Evolutionary conservation across 2,113 vertebrate species (phyloP).

Genomic region (Arothron firmamentum): DNA sequence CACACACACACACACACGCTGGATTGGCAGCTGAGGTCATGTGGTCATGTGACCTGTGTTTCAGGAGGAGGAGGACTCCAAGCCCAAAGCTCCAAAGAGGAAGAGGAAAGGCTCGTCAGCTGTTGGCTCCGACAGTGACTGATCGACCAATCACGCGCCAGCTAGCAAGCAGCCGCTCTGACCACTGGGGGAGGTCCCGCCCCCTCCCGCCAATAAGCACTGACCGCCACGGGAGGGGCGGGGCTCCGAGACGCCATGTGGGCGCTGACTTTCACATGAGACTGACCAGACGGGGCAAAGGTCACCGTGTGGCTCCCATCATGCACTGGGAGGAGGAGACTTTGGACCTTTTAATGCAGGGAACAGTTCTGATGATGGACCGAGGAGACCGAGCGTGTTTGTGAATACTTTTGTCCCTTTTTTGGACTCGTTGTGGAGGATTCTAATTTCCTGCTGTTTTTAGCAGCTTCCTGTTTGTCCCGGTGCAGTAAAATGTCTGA

Average conservation of each 20-base stretch:
- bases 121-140: constrained; percentile 93
- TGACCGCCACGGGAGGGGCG: constrained; percentile 14
- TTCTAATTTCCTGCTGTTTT: constrained; percentile 53
- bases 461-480: constrained; percentile 48
- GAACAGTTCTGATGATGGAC: not conserved
- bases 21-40: not conserved
- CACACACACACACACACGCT: not conserved
- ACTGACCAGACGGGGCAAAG: constrained; percentile 10
- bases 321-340: constrained; percentile 37
- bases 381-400: not conserved
- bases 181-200: constrained; percentile 38
- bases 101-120: constrained; percentile 91
- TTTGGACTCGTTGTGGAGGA: constrained; percentile 38
- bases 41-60: constrained; percentile 2
- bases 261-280: constrained; percentile 18
- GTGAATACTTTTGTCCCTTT: not conserved
- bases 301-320: constrained; percentile 26
- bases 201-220: constrained; percentile 24
- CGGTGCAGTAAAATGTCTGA: constrained; percentile 45
- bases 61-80: constrained; percentile 92
- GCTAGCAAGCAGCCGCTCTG: constrained; percentile 41
- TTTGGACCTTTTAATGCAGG: constrained; percentile 42
- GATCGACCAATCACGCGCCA: constrained; percentile 61
- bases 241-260: constrained; percentile 25
- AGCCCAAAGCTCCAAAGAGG: constrained; percentile 89